A percentile compares a stretch with the other conserved stretches of the same genome.
Conservation (phyloP, 2,888 invertebrate genomes). For the Galerucella nymphaeae region DNA sequence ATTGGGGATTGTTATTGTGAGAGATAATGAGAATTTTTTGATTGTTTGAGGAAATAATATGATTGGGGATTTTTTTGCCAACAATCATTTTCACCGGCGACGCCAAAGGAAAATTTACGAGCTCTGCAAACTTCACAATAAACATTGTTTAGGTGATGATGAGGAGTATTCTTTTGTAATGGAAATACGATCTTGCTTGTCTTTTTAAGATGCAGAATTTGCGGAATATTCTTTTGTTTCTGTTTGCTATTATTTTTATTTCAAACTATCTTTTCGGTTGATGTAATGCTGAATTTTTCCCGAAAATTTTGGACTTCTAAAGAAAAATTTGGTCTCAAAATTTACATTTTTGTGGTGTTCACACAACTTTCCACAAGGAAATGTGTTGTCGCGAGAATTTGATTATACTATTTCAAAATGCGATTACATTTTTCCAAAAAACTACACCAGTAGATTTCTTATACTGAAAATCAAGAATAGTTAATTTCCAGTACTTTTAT, state of each 20-base stretch:
- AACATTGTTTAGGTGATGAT: constrained; percentile 33
- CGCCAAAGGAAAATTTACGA: constrained; percentile 39
- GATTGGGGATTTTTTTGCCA: constrained; percentile 44
- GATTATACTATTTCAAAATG: too few relatives aligned
- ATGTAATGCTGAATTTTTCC: too few relatives aligned
- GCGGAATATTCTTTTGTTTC: constrained; percentile 2
- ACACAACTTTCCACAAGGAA: too few relatives aligned
- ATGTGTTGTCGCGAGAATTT: too few relatives aligned
- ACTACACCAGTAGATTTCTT: too few relatives aligned
- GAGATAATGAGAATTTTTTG: constrained; percentile 48
- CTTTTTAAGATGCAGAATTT: constrained; percentile 23
- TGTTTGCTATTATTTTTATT: background rate
- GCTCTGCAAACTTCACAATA: constrained; percentile 33
- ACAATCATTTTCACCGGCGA: constrained; percentile 40
- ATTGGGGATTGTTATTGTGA: constrained; percentile 50
- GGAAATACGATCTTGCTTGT: constrained; percentile 36
- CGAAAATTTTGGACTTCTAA: too few relatives aligned
- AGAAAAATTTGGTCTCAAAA: too few relatives aligned
- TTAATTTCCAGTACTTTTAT: too few relatives aligned
- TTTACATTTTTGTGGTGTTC: too few relatives aligned
- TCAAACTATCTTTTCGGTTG: background rate
- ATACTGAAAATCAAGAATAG: too few relatives aligned
- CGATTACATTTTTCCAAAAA: too few relatives aligned
- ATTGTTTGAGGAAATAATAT: constrained; percentile 47
- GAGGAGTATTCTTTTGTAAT: constrained; percentile 36